Conservation (phyloP, 2,888 invertebrate species). For the Heliothis peltigera region DNA sequence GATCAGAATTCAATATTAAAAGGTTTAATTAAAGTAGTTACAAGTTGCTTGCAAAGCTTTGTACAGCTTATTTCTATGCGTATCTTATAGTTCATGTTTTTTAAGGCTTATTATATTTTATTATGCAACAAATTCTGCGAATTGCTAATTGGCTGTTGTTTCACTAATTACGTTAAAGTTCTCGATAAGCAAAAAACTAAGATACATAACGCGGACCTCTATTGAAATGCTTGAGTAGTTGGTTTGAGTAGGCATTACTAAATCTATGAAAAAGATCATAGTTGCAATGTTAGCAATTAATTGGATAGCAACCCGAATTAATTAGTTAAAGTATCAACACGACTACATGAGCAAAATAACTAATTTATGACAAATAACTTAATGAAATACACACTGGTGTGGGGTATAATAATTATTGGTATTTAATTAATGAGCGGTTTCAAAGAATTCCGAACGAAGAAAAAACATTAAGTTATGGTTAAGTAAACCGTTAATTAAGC, state of each 20-base stretch:
- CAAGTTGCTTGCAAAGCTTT: background rate
- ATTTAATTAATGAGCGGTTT: background rate
- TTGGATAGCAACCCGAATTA: background rate
- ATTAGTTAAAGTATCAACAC: background rate
- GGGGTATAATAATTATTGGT: background rate
- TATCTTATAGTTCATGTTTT: background rate
- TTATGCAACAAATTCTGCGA: background rate
- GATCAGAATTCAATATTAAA: background rate
- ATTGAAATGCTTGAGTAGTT: slow-evolving; percentile 5
- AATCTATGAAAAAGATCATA: slow-evolving; percentile 1
- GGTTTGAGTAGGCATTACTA: slow-evolving; percentile 9
- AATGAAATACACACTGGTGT: background rate
- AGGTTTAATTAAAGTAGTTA: background rate
- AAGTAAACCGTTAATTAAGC: background rate
- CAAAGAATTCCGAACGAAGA: background rate
- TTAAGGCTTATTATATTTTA: background rate
- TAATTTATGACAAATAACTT: background rate
- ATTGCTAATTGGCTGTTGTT: slow-evolving; percentile 19
- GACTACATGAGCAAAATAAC: background rate
- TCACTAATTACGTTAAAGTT: slow-evolving; percentile 3
- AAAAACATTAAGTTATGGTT: background rate
- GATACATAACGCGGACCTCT: background rate
- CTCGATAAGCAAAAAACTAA: background rate
- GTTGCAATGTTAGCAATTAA: slow-evolving; percentile 7
- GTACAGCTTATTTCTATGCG: background rate